phyloP scores from a whole-genome alignment of 2,113 vertebrate species.

The Setophaga coronata region DNA sequence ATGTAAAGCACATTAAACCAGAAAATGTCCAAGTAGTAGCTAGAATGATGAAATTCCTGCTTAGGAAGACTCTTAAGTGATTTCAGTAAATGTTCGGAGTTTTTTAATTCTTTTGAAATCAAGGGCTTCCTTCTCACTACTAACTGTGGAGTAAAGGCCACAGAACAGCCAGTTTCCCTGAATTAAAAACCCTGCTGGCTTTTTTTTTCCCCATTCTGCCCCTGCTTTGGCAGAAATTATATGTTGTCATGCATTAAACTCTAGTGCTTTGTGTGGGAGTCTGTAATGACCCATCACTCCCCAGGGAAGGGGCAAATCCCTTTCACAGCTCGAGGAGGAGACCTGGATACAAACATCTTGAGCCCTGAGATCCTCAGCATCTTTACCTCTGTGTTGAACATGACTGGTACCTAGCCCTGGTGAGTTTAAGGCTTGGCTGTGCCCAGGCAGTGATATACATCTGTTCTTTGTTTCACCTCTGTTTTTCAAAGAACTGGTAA shows the following conservation, averaged over 20 bases:
- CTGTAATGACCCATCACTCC: not conserved
- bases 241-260: not conserved
- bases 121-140: not conserved
- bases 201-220: not conserved
- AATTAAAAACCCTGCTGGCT: not conserved
- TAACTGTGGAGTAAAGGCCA: not conserved
- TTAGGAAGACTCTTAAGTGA: not conserved
- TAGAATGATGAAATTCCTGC: not conserved
- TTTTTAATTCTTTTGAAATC: not conserved
- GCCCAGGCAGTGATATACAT: not conserved
- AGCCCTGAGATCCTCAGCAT: not conserved
- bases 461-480: not conserved
- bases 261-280: not conserved
- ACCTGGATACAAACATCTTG: not conserved
- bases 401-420: not conserved
- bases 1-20: slow-evolving; percentile 6
- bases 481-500: not conserved
- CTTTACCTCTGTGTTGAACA: not conserved
- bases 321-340: not conserved
- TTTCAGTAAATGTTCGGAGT: not conserved
- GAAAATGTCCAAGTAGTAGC: not conserved
- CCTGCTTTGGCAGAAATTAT: not conserved
- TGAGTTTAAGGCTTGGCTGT: not conserved
- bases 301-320: not conserved
- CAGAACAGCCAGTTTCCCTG: not conserved